phyloP scores from a whole-genome alignment of 2,113 vertebrate genomes.

The Spilogale gracilis region DNA sequence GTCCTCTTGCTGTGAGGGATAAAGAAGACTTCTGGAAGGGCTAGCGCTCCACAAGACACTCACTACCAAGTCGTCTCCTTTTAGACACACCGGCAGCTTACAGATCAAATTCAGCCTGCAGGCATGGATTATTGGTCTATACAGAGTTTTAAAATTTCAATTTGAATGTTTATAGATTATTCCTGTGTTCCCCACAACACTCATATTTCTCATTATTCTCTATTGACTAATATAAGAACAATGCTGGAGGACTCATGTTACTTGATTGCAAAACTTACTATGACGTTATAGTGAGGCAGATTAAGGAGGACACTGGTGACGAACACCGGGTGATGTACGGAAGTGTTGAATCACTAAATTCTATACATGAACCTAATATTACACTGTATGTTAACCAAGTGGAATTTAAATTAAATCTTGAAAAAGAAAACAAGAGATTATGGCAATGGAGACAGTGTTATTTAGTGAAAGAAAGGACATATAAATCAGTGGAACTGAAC shows the following conservation, averaged over 20 bases:
- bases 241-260: background rate
- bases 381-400: background rate
- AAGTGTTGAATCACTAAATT: background rate
- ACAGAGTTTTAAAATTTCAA: background rate
- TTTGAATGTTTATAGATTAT: background rate
- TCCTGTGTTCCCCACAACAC: background rate
- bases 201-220: background rate
- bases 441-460: background rate
- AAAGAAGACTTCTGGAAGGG: background rate
- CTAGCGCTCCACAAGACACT: background rate
- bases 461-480: background rate
- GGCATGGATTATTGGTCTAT: background rate
- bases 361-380: too few relatives aligned
- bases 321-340: background rate
- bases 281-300: background rate
- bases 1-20: background rate
- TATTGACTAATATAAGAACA: background rate
- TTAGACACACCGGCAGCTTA: background rate
- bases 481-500: background rate
- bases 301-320: background rate
- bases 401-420: background rate
- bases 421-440: background rate
- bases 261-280: background rate
- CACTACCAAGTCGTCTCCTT: background rate
- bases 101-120: background rate